Base-by-base conservation (phyloP, 2,113 vertebrate genomes). In the Mustela nigripes region DNA sequence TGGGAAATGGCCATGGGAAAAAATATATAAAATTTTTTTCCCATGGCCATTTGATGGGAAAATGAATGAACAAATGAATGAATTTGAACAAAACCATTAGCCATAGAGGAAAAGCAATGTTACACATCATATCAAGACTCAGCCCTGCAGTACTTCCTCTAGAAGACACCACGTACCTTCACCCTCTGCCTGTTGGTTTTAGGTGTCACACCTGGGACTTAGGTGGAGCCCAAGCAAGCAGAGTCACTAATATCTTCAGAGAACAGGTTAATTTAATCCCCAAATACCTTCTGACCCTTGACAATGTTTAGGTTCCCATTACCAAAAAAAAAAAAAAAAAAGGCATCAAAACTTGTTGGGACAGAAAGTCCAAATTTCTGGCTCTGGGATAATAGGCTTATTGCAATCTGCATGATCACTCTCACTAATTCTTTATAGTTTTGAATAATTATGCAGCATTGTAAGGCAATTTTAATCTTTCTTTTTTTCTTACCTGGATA, bases 401-500 rank as follows among this genome's bases (percentile, higher is more conserved):
- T 1, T 87, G 48, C 22, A 36, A 26, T n/a, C 5, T 60, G 24
- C 3, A 24, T 12, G 26, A 58, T 84, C 83, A 71, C 67, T 19
- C 1, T 11, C 36, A 28, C 89, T 79, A 90, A 26, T 63, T 76
- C 28, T 87, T 92, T 80, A 65, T 79, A 53, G 22, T 4, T 78
- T 81, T 48, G 16, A 2, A 31, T 91, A 82, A 88, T 81, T 18
- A 86, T 22, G 33, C 12, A 96, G 1, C 53, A 45, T 90, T 78
- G 74, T 15, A 87, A 33, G 63, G 42, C 31, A 31, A 79, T 82
- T 88, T 56, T 33, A 88, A 58, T 76, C 4, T 79, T 74, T 67
- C 19, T 79, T 79, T 67, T 19, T 76, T 95, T 95, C 99, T 98
- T 98, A 99, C 99, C 99, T 98, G 99, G 99, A 97, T 99, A 99